Evolutionary conservation across 2,113 vertebrate species (phyloP).

Genomic region (Chamaetylas fuelleborni): DNA sequence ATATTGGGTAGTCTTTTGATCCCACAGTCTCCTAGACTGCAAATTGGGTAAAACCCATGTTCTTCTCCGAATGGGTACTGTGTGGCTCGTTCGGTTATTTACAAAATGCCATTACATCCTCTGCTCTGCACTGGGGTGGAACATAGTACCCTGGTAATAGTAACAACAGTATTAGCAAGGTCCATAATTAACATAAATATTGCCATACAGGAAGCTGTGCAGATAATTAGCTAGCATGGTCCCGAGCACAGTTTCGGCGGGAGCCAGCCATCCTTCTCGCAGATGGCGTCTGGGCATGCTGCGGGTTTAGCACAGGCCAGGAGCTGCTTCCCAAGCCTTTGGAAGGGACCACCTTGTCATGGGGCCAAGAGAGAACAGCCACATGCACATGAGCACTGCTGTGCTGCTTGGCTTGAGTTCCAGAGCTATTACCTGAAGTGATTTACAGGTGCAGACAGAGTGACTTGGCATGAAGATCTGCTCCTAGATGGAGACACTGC

Average conservation of each 20-base stretch:
- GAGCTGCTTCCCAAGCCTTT: fast-evolving
- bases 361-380: background rate
- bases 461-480: background rate
- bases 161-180: background rate
- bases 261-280: background rate
- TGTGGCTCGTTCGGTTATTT: background rate
- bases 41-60: background rate
- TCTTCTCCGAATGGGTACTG: background rate
- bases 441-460: background rate
- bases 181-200: background rate
- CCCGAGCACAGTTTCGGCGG: background rate
- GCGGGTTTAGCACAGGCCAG: background rate
- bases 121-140: background rate
- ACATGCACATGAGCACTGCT: background rate
- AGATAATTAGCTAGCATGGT: background rate
- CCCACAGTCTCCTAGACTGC: background rate
- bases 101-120: background rate
- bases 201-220: background rate
- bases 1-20: background rate
- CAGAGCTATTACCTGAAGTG: fast-evolving
- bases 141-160: background rate
- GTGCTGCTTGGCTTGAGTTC: background rate
- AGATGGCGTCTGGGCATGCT: background rate
- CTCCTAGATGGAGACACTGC: background rate
- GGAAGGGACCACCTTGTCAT: fast-evolving